These are phyloP conservation scores for Oithona nana DNA, from an alignment of 2,888 invertebrate species.

Conservation along the genomic window DNA sequence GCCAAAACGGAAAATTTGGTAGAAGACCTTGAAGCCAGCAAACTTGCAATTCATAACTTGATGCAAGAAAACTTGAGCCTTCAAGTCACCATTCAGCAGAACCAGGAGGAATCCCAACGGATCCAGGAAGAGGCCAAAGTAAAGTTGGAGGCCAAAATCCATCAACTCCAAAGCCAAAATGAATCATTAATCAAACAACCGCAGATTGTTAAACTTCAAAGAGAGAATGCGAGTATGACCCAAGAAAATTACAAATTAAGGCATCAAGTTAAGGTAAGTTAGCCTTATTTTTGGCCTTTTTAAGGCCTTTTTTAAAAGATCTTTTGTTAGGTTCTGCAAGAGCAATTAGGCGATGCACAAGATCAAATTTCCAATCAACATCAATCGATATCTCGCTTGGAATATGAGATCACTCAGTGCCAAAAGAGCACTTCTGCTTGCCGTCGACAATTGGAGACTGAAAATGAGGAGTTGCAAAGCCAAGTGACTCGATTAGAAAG, in stretches of 20 bases:
- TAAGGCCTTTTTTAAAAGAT: background rate
- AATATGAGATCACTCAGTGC: no score
- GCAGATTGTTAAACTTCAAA: background rate
- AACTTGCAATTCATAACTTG: background rate
- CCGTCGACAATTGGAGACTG: background rate
- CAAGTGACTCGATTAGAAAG: background rate
- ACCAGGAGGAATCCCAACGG: background rate
- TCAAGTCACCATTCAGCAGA: background rate
- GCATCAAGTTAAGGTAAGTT: background rate
- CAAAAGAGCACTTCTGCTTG: no score
- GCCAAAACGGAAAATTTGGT: background rate
- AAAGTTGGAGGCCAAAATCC: background rate
- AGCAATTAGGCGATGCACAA: background rate
- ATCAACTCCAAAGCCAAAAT: background rate
- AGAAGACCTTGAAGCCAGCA: slow-evolving; percentile 10
- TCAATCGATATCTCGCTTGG: background rate
- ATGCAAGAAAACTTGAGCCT: slow-evolving; percentile 4
- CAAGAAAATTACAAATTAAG: background rate
- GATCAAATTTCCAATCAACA: background rate
- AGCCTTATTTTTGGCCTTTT: background rate
- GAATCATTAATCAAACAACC: background rate
- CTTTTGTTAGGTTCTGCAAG: background rate
- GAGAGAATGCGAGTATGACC: background rate
- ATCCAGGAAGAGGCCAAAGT: background rate
- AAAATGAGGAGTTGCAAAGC: background rate